Evolutionary conservation across 2,888 invertebrate species (phyloP).

Genomic region (Oscheius onirici): DNA sequence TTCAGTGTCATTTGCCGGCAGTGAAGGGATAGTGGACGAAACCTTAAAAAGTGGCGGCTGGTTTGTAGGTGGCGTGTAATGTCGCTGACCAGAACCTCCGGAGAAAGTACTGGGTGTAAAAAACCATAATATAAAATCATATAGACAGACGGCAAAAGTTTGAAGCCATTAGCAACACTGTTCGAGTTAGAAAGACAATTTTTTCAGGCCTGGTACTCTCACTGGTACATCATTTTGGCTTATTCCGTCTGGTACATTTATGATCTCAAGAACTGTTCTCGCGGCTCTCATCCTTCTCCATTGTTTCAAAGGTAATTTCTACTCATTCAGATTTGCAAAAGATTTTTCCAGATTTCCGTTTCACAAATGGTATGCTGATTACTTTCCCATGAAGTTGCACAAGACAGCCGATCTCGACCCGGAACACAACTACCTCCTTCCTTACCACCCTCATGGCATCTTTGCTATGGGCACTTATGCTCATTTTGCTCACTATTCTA

Average conservation of each 20-base stretch:
- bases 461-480: constrained; percentile 83
- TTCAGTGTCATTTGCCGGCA: neutral
- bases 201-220: constrained; percentile 70
- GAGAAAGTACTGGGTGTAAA: too few species aligned
- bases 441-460: constrained; percentile 90
- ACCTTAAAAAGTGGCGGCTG: neutral
- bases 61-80: too few species aligned
- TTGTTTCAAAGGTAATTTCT: constrained; percentile 41
- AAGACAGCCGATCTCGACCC: constrained; percentile 81
- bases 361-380: constrained; percentile 82
- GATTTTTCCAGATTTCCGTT: constrained; percentile 67
- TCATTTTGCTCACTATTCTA: constrained; percentile 81
- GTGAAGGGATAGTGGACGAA: too few species aligned
- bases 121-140: too few species aligned
- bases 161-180: too few species aligned
- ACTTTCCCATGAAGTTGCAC: constrained; percentile 85
- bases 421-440: constrained; percentile 72
- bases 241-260: constrained; percentile 77
- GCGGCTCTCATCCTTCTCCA: constrained; percentile 44
- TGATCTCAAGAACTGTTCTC: constrained; percentile 78
- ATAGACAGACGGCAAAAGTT: too few species aligned
- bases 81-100: too few species aligned
- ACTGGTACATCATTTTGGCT: constrained; percentile 48
- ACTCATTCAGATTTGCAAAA: neutral
- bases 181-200: too few species aligned